These are phyloP conservation scores for Coracopsis vasa DNA, from an alignment of 2,113 vertebrate species.

Conservation along the genomic window DNA sequence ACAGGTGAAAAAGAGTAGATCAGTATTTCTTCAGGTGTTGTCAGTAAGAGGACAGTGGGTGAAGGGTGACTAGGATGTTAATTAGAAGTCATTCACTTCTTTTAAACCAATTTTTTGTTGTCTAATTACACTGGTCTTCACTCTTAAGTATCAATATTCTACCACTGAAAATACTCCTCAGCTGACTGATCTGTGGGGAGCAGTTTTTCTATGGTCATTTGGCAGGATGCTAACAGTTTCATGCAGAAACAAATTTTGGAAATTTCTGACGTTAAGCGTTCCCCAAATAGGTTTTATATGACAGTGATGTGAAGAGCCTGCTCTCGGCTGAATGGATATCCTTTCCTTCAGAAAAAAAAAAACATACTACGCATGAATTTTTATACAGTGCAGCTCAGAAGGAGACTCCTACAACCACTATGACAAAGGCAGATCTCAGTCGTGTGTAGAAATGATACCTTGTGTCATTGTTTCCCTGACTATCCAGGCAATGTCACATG, in stretches of 20 bases:
- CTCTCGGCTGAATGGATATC: accelerated
- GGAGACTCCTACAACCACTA: neutral
- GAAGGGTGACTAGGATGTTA: neutral
- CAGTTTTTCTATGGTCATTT: neutral
- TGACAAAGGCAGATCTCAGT: neutral
- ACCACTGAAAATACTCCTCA: neutral
- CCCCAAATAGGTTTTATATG: neutral
- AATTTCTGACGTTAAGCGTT: neutral
- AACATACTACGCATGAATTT: neutral
- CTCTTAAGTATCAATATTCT: neutral
- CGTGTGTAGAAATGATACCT: neutral
- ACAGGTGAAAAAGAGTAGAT: neutral
- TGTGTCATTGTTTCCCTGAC: neutral
- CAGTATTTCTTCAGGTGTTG: neutral
- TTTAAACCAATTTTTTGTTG: neutral
- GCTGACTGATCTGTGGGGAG: neutral
- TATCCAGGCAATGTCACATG: neutral
- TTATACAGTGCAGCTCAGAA: neutral
- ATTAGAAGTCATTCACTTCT: neutral
- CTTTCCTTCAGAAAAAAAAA: neutral
- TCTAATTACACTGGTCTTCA: neutral
- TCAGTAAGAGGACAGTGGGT: neutral
- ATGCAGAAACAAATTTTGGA: neutral
- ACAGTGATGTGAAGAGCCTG: neutral
- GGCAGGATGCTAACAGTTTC: neutral